phyloP scores from a whole-genome alignment of 2,113 vertebrate genomes.

The Ciconia boyciana region DNA sequence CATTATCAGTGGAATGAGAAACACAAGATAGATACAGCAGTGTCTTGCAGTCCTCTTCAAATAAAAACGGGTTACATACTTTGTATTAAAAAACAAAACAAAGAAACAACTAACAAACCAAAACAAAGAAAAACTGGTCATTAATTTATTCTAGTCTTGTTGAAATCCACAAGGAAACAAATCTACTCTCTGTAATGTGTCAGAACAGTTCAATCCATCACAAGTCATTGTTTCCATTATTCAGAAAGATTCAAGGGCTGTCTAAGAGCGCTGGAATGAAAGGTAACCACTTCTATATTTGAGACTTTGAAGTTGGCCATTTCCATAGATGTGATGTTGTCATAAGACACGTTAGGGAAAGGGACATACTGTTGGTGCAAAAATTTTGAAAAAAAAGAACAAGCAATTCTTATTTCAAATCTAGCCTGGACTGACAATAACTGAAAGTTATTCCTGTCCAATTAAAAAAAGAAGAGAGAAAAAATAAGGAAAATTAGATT shows the following conservation, averaged over 20 bases:
- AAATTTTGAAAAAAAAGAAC: neutral
- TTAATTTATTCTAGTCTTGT: neutral
- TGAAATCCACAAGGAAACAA: slow-evolving; percentile 25
- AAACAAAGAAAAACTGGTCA: neutral
- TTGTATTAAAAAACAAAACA: neutral
- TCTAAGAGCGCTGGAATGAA: neutral
- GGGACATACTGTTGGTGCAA: neutral
- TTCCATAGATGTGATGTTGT: neutral
- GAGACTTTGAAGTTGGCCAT: neutral
- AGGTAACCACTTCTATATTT: slow-evolving; percentile 8
- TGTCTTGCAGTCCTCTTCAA: neutral
- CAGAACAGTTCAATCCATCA: neutral
- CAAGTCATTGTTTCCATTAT: slow-evolving; percentile 9
- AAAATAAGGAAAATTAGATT: neutral
- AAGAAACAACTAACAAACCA: neutral
- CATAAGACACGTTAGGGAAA: neutral
- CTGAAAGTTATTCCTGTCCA: neutral
- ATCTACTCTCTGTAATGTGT: neutral
- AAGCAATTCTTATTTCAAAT: neutral
- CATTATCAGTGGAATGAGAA: neutral
- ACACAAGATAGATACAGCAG: neutral
- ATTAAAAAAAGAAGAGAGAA: neutral
- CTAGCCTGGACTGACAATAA: neutral
- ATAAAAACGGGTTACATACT: neutral
- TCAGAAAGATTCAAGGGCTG: neutral